Percentiles rank a stretch among this genome's conserved stretches.
These are phyloP conservation scores for Clepsis dumicolana DNA, from an alignment of 2,888 invertebrate genomes.

Conservation along the genomic window DNA sequence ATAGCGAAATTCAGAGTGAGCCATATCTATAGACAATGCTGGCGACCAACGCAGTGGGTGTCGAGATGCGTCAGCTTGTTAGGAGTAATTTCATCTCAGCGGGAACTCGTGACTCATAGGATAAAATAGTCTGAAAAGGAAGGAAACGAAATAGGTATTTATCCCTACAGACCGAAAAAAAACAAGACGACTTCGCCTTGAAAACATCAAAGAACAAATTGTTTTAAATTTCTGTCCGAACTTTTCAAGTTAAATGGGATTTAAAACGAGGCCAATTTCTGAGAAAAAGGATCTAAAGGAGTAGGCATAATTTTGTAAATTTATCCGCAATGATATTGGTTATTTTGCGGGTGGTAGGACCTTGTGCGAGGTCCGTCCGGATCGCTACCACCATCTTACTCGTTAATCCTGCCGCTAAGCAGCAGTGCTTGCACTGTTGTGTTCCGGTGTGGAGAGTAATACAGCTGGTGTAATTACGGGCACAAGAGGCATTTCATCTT, in stretches of 20 bases:
- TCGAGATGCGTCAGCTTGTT: conserved; percentile 40
- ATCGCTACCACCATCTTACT: no score
- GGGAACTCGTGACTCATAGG: conserved; percentile 34
- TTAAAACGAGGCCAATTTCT: not conserved
- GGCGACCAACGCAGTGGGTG: conserved; percentile 20
- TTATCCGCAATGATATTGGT: no score
- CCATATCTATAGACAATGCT: conserved; percentile 4
- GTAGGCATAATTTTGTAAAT: not conserved
- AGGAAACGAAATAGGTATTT: conserved; percentile 7
- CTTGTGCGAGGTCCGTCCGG: no score
- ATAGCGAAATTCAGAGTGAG: not conserved
- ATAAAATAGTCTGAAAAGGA: conserved; percentile 19
- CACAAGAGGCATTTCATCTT: no score
- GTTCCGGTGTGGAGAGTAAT: no score
- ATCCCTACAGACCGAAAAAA: conserved; percentile 2
- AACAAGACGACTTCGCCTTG: not conserved
- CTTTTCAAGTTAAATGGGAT: not conserved
- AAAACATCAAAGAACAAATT: not conserved
- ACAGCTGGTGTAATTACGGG: no score
- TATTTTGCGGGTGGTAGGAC: no score
- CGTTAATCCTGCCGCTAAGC: no score
- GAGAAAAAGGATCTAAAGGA: not conserved
- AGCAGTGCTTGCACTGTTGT: no score
- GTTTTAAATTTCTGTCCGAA: not conserved
- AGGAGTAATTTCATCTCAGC: conserved; percentile 32